Conservation (phyloP, 2,888 invertebrate species). For the Cryptus viduatorius region DNA sequence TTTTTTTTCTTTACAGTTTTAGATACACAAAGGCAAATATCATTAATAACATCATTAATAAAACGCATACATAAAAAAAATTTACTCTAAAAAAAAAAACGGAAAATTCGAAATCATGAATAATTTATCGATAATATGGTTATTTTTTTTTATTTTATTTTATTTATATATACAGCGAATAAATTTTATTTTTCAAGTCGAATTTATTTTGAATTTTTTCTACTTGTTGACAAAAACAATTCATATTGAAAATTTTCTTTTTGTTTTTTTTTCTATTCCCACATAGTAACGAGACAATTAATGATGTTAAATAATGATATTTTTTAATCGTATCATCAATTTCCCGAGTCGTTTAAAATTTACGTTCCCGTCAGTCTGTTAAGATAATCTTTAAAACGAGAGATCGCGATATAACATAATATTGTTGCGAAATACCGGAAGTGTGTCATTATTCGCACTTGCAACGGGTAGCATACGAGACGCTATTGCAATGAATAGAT, state of each 20-base stretch:
- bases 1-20: no score
- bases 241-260: neutral
- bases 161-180: no score
- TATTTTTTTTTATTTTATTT: no score
- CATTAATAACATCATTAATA: no score
- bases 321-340: neutral
- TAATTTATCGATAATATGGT: no score
- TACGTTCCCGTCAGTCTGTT: neutral
- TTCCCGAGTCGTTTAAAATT: neutral
- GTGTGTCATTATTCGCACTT: conserved; percentile 49
- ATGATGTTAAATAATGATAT: neutral
- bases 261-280: no score
- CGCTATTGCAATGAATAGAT: conserved; percentile 34
- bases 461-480: conserved; percentile 20
- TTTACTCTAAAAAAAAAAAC: no score
- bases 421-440: conserved; percentile 60
- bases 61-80: no score
- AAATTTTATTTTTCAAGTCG: no score
- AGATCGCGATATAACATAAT: neutral
- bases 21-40: no score
- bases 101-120: no score
- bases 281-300: neutral
- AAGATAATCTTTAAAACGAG: conserved; percentile 15
- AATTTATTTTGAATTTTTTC: no score
- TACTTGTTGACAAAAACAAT: neutral